A percentile compares a stretch with the other conserved stretches of the same genome.
phyloP scores from a whole-genome alignment of 2,113 vertebrate genomes.

The Gymnogyps californianus region DNA sequence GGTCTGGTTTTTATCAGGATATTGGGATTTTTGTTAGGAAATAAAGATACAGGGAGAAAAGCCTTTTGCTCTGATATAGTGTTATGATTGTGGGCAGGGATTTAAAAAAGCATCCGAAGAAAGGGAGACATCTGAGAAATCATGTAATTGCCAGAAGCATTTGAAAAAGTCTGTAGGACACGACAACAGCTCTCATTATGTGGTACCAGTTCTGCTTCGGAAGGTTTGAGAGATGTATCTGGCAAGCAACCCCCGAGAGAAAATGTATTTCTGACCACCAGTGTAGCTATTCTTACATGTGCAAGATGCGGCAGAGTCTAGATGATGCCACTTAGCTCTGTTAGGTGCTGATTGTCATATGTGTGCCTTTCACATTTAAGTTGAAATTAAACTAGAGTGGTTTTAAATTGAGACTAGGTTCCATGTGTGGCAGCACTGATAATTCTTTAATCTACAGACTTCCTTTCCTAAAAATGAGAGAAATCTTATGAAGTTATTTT shows the following conservation, averaged over 20 bases:
- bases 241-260: not conserved
- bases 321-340: not conserved
- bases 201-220: not conserved
- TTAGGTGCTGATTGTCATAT: not conserved
- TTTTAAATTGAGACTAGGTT: not conserved
- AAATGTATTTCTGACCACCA: not conserved
- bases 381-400: not conserved
- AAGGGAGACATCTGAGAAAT: not conserved
- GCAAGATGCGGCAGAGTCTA: not conserved
- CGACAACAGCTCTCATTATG: not conserved
- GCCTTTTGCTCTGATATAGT: not conserved
- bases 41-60: not conserved
- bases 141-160: not conserved
- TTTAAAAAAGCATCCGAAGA: not conserved
- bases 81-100: not conserved
- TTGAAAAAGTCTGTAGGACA: not conserved
- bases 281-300: not conserved
- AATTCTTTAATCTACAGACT: not conserved
- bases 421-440: not conserved
- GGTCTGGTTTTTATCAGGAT: not conserved
- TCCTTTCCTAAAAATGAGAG: not conserved
- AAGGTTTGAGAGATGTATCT: not conserved
- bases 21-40: not conserved
- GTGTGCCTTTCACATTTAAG: not conserved
- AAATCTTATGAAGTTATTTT: not conserved